Conservation (phyloP, 2,113 vertebrate species). For the Leucopsar rothschildi region DNA sequence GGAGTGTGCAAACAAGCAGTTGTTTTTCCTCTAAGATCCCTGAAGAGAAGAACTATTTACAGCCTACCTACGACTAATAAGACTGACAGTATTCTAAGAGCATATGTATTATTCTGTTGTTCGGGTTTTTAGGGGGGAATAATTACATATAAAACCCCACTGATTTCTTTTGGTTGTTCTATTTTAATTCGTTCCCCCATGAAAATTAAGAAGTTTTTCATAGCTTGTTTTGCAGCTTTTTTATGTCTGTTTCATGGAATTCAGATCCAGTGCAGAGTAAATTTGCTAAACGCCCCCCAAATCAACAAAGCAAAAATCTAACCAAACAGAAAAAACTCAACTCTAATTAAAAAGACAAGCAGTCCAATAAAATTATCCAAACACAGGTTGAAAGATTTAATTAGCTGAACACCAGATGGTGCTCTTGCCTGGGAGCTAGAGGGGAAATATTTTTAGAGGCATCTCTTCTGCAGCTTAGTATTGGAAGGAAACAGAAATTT, state of each 20-base stretch:
- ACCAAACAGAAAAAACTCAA: neutral
- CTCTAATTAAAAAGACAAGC: neutral
- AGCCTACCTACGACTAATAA: neutral
- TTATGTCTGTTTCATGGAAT: neutral
- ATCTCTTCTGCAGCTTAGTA: neutral
- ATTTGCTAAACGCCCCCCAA: neutral
- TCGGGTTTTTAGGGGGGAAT: neutral
- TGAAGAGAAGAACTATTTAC: neutral
- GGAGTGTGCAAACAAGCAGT: neutral
- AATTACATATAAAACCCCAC: neutral
- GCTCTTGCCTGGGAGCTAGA: constrained; percentile 59
- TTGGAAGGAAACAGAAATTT: neutral
- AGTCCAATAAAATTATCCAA: neutral
- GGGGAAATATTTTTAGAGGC: neutral
- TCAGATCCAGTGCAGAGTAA: neutral
- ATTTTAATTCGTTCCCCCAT: rapidly evolving
- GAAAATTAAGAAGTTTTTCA: neutral
- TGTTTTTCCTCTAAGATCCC: neutral
- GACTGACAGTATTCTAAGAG: neutral
- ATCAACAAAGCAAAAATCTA: neutral
- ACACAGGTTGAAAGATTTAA: neutral
- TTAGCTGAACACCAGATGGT: constrained; percentile 71
- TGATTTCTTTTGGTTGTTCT: neutral
- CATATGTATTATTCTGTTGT: neutral
- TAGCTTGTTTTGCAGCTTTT: neutral